Evolutionary conservation across 1,140 invertebrate species (phyloP).

Genomic region (Cephus cinctus): DNA sequence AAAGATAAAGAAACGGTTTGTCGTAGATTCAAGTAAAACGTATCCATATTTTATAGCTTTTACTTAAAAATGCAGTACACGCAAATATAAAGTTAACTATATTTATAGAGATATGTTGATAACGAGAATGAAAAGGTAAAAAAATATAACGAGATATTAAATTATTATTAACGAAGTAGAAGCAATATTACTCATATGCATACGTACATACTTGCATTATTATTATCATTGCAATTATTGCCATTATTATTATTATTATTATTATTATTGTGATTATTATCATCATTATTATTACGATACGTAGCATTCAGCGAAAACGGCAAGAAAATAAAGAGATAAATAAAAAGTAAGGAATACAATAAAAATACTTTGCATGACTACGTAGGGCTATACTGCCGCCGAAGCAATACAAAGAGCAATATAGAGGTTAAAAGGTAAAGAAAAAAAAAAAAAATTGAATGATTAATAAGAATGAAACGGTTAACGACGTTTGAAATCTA

Average conservation of each 20-base stretch:
- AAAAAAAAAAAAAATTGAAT: slow-evolving; percentile 28
- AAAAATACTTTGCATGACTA: slow-evolving; percentile 41
- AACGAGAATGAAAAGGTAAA: slow-evolving; percentile 7
- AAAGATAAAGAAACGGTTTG: slow-evolving; percentile 6
- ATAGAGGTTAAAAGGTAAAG: slow-evolving; percentile 37
- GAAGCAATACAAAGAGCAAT: slow-evolving; percentile 54
- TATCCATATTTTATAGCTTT: slow-evolving; percentile 49
- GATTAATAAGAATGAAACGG: slow-evolving; percentile 15
- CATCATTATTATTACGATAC: slow-evolving; percentile 7
- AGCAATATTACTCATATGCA: slow-evolving; percentile 3
- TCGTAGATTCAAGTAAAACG: slow-evolving; percentile 11
- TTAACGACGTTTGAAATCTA: no score
- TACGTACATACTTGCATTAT: no score
- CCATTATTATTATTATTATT: slow-evolving; percentile 14
- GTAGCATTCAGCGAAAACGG: slow-evolving; percentile 1
- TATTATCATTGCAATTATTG: no score
- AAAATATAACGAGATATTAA: slow-evolving; percentile 19
- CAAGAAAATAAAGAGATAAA: slow-evolving; percentile 18
- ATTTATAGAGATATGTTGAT: slow-evolving; percentile 53
- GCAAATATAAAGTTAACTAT: slow-evolving; percentile 49
- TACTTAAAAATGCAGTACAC: slow-evolving; percentile 34
- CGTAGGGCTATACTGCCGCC: slow-evolving; percentile 45
- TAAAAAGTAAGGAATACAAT: slow-evolving; percentile 21
- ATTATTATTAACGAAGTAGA: slow-evolving; percentile 17
- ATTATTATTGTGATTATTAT: neutral